Evolutionary conservation across 2,888 invertebrate species (phyloP).

Genomic region (Cenopis cana): DNA sequence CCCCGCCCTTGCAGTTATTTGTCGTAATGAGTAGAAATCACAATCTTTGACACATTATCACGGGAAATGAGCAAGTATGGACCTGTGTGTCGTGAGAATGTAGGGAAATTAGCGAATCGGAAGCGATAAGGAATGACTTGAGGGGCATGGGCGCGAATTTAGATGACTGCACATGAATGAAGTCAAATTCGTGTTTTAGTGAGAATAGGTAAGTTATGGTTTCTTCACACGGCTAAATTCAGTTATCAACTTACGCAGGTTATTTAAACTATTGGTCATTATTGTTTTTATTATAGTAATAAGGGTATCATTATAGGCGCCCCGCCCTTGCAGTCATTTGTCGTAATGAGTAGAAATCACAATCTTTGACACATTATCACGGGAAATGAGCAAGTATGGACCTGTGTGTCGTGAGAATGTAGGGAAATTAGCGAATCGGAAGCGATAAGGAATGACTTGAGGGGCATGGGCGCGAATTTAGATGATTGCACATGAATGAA

Average conservation of each 20-base stretch:
- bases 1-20: constrained; percentile 55
- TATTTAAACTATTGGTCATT: too few species aligned
- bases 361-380: constrained; percentile 61
- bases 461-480: constrained; percentile 42
- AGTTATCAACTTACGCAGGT: too few species aligned
- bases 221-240: constrained; percentile 24
- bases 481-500: constrained; percentile 29
- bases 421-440: constrained; percentile 43
- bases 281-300: too few species aligned
- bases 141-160: constrained; percentile 44
- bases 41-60: constrained; percentile 62
- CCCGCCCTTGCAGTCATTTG: constrained; percentile 55
- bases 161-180: constrained; percentile 29
- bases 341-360: constrained; percentile 53
- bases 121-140: constrained; percentile 49
- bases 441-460: constrained; percentile 50
- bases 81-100: constrained; percentile 36
- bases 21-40: constrained; percentile 52
- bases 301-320: too few species aligned
- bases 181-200: constrained; percentile 24
- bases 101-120: constrained; percentile 42
- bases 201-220: constrained; percentile 18
- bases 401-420: constrained; percentile 35
- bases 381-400: constrained; percentile 47
- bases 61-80: constrained; percentile 47